A percentile compares a stretch with the other conserved stretches of the same genome.
phyloP scores from a whole-genome alignment of 2,113 vertebrate species.

The Alouatta palliata region DNA sequence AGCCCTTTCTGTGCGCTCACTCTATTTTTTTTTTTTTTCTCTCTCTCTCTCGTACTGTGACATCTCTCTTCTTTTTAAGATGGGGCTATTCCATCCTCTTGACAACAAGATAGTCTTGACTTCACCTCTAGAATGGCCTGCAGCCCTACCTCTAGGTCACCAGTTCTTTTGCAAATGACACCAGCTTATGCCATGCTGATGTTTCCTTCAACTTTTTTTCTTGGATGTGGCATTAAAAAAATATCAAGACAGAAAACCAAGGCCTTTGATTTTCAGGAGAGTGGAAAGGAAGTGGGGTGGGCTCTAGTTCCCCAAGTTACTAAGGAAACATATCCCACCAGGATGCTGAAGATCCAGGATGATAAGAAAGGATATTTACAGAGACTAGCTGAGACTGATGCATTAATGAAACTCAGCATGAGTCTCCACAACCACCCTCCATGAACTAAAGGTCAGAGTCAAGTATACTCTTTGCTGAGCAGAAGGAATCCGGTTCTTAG shows the following conservation, averaged over 20 bases:
- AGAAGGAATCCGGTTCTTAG: slow-evolving; percentile 3
- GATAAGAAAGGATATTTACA: neutral
- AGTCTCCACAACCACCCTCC: neutral
- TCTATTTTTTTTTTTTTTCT: neutral
- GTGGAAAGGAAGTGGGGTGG: neutral
- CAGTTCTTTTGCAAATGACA: neutral
- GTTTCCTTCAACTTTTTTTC: neutral
- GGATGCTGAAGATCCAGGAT: neutral
- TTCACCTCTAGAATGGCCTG: neutral
- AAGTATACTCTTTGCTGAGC: neutral
- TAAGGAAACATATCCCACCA: neutral
- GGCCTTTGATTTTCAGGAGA: neutral
- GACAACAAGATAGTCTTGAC: neutral
- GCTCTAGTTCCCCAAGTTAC: neutral
- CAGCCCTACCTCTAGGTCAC: neutral
- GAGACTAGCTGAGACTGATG: neutral
- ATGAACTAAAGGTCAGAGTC: neutral
- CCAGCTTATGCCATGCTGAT: too few relatives aligned
- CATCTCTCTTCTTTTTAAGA: neutral
- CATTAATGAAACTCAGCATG: neutral
- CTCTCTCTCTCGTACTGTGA: neutral
- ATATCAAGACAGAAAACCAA: neutral
- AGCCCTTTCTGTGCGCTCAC: neutral
- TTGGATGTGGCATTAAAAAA: neutral
- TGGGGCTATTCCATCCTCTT: neutral